Base-by-base conservation (phyloP, 2,113 vertebrate species). In the Eidolon helvum region DNA sequence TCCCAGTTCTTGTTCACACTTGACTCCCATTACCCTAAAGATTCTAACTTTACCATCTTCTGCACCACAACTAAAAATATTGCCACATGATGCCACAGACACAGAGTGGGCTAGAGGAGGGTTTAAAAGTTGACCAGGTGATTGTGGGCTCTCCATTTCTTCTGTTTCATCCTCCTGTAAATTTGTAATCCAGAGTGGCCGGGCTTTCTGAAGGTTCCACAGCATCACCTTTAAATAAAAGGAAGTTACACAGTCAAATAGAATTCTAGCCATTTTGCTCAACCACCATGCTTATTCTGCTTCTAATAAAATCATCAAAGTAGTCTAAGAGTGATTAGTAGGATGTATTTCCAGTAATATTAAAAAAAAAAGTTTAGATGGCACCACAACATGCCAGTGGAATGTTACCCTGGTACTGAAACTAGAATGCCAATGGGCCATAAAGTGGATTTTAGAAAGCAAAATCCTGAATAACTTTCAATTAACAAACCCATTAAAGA, bases 131-230 rank as follows among this genome's bases (percentile, higher is more conserved):
- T 99, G 99, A 10, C 99, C 97, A 0, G 98, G 98, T 88, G 99
- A 97, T 66, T 99, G 98, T 0, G 72, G 90, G n/a, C 84, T 75
- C 0, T 97, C 98, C 26, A 98, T 98, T 4, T 99, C 99, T 90
- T 99, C 99, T 2, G 30, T 28, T 82, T 97, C 98, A 72, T 98
- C 97, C 38, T 99, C 99, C 97, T 99, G 99, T 74, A 99, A 98
- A 96, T 99, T 99, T 50, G 97, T 97, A 40, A 98, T 99, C 99
- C 99, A 99, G 68, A 99, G 88, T 0, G 99, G 99, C 1, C 99
- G 99, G 59, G 99, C 98, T 98, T 99, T 99, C 98, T 99, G 99
- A 94, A 99, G 98, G 97, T 98, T 99, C 99, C 99, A 99, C 86
- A 99, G 98, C 98, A 99, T 99, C 80, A 99, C 99, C 99, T 99